Evolutionary conservation across 2,888 invertebrate genomes (phyloP).

Genomic region (Parelbella ahira): DNA sequence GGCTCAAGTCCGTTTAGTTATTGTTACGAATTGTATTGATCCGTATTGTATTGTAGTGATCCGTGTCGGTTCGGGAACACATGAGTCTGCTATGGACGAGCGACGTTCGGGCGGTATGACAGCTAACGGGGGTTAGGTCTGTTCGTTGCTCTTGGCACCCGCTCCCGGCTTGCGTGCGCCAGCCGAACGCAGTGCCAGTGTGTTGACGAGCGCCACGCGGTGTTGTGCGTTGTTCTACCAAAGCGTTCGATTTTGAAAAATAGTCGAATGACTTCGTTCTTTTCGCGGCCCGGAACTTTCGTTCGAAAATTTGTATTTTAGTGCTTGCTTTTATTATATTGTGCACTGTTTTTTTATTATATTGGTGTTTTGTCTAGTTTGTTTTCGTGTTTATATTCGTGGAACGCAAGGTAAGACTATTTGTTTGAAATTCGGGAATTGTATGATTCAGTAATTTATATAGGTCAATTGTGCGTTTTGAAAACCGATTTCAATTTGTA

Average conservation of each 20-base stretch:
- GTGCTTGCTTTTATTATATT: constrained; percentile 39
- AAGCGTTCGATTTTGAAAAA: constrained; percentile 38
- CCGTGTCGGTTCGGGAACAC: constrained; percentile 39
- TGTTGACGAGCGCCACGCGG: constrained; percentile 56
- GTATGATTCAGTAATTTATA: no score
- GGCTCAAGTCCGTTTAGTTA: no score
- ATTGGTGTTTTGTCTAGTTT: constrained; percentile 34
- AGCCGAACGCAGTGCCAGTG: constrained; percentile 42
- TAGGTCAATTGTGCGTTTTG: no score
- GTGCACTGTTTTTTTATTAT: constrained; percentile 38
- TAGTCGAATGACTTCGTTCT: constrained; percentile 48
- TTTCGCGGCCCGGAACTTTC: constrained; percentile 40
- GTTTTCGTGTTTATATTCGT: no score
- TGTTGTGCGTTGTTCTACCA: constrained; percentile 43
- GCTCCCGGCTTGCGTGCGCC: constrained; percentile 27
- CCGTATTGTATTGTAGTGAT: no score
- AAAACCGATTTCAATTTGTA: no score
- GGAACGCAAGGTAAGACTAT: no score
- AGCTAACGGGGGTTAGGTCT: constrained; percentile 6
- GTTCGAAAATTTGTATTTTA: constrained; percentile 32
- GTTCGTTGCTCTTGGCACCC: constrained; percentile 15
- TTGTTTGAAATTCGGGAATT: no score
- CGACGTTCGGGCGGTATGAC: constrained; percentile 5
- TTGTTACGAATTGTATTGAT: no score
- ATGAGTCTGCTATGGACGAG: constrained; percentile 33